Percentiles rank a stretch among this genome's conserved stretches.
Conservation (phyloP, 1,140 invertebrate genomes). For the Physella acuta region DNA sequence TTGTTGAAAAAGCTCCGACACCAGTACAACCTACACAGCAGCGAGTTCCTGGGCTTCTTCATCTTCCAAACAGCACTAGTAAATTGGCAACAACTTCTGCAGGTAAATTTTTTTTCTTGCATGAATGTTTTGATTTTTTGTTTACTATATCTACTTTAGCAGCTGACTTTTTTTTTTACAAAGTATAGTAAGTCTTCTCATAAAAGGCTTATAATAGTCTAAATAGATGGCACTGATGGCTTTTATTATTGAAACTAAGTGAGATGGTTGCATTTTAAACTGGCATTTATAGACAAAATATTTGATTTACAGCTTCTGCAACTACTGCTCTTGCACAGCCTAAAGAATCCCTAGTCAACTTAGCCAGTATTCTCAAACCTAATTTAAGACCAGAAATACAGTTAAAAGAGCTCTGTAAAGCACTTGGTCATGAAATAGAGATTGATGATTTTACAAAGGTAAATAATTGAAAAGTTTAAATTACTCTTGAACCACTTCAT, state of each 20-base stretch:
- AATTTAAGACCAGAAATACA: constrained; percentile 20
- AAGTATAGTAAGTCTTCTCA: too few relatives aligned
- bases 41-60: constrained; percentile 22
- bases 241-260: too few relatives aligned
- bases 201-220: too few relatives aligned
- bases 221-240: too few relatives aligned
- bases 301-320: background rate
- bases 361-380: constrained; percentile 20
- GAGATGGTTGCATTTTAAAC: too few relatives aligned
- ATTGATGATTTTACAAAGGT: constrained; percentile 28
- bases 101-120: constrained; percentile 2
- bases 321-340: background rate
- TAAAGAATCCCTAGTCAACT: constrained; percentile 23
- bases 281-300: background rate
- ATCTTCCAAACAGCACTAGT: constrained; percentile 1
- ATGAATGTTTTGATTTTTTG: background rate
- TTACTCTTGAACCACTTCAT: too few relatives aligned
- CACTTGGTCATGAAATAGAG: constrained; percentile 10
- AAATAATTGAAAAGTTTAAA: too few relatives aligned
- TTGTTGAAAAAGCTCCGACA: background rate
- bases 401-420: constrained; percentile 15
- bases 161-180: too few relatives aligned
- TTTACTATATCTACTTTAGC: background rate
- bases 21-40: background rate
- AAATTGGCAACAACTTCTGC: background rate